A percentile compares a stretch with the other conserved stretches of the same genome.
These are phyloP conservation scores for Brienomyrus brachyistius DNA, from an alignment of 2,113 vertebrate genomes.

Conservation along the genomic window DNA sequence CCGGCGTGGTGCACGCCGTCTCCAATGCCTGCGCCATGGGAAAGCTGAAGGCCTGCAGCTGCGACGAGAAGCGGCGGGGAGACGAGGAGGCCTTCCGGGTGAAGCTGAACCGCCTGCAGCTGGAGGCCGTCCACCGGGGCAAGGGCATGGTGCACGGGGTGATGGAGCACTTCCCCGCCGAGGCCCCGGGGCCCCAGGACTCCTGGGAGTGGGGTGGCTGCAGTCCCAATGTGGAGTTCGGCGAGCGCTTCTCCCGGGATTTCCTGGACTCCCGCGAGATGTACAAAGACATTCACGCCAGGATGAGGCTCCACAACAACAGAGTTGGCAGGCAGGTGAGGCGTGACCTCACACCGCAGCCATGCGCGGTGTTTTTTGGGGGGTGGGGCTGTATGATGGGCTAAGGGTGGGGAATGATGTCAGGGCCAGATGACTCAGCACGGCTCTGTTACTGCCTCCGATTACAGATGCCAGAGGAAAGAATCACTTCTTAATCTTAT, in stretches of 20 bases:
- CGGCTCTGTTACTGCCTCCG: neutral
- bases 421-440: constrained; percentile 8
- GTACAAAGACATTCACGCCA: constrained; percentile 90
- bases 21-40: constrained; percentile 93
- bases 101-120: constrained; percentile 86
- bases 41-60: constrained; percentile 87
- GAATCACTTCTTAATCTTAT: neutral
- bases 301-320: constrained; percentile 98
- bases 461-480: constrained; percentile 3
- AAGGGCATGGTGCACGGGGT: constrained; percentile 95
- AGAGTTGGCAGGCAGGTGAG: constrained; percentile 94
- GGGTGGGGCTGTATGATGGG: neutral
- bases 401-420: neutral
- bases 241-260: constrained; percentile 93
- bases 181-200: constrained; percentile 81
- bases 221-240: constrained; percentile 93
- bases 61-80: constrained; percentile 80
- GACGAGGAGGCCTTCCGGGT: constrained; percentile 89
- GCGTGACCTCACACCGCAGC: constrained; percentile 11
- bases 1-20: constrained; percentile 87
- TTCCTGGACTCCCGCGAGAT: constrained; percentile 94
- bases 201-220: constrained; percentile 99
- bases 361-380: neutral
- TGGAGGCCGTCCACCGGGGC: constrained; percentile 89
- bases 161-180: constrained; percentile 78